Conservation (phyloP, 2,113 vertebrate species). For the Alligator mississippiensis region DNA sequence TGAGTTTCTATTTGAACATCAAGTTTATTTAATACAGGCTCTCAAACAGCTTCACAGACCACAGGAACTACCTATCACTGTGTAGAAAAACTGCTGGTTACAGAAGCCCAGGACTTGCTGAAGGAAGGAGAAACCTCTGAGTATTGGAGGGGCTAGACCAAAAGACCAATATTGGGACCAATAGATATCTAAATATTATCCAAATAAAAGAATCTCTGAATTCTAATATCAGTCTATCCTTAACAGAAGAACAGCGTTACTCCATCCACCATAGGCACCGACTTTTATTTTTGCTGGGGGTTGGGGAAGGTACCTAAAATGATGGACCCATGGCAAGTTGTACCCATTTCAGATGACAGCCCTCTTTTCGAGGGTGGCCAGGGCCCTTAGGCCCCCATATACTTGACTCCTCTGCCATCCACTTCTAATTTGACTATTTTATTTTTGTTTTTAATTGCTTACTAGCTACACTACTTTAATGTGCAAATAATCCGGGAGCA, state of each 20-base stretch:
- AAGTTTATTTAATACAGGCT: constrained; percentile 16
- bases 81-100: background rate
- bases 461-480: no score
- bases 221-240: background rate
- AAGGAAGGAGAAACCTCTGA: background rate
- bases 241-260: background rate
- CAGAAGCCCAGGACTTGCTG: background rate
- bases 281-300: no score
- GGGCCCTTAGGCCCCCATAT: no score
- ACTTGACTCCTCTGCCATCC: background rate
- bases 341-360: no score
- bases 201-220: background rate
- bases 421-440: background rate
- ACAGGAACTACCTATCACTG: background rate
- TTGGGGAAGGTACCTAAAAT: no score
- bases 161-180: background rate
- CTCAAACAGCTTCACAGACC: background rate
- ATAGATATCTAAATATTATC: background rate
- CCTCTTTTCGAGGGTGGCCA: no score
- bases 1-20: constrained; percentile 19
- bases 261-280: no score
- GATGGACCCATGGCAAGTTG: no score
- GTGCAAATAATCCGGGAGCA: no score
- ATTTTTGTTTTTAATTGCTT: background rate
- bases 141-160: background rate